phyloP scores from a whole-genome alignment of 2,888 invertebrate species.

The Slavum lentiscoides region DNA sequence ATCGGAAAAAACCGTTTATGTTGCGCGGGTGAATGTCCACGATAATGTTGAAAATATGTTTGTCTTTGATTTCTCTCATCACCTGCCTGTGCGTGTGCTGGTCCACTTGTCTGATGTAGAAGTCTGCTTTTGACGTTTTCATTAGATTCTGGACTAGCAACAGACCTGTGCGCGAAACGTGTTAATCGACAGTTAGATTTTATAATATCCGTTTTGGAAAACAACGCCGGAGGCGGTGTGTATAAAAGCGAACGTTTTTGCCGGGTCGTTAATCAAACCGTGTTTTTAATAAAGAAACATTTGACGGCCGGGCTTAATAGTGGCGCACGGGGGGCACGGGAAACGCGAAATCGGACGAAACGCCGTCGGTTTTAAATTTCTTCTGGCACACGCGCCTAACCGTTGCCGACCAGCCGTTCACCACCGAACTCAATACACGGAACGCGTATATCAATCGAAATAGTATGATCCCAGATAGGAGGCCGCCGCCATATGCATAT shows the following conservation, averaged over 20 bases:
- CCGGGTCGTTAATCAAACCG: conserved; percentile 38
- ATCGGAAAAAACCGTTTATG: conserved; percentile 80
- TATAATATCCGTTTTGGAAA: neutral
- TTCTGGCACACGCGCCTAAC: too few species aligned
- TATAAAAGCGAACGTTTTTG: neutral
- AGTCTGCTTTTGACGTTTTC: conserved; percentile 70
- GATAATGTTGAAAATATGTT: conserved; percentile 83
- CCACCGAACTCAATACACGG: too few species aligned
- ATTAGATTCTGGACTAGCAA: conserved; percentile 84
- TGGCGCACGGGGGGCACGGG: too few species aligned
- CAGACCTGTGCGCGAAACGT: conserved; percentile 64
- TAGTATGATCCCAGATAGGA: too few species aligned
- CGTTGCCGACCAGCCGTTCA: too few species aligned
- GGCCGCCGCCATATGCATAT: too few species aligned
- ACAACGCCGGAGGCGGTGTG: neutral
- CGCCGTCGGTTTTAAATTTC: too few species aligned
- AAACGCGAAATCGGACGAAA: too few species aligned
- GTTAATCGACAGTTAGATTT: conserved; percentile 16
- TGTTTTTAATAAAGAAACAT: conserved; percentile 37
- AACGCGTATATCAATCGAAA: too few species aligned
- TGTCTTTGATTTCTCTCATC: conserved; percentile 81
- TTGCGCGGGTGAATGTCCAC: conserved; percentile 84
- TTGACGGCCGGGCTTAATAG: neutral
- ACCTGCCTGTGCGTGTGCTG: conserved; percentile 73
- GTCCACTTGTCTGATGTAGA: conserved; percentile 73